phyloP scores from a whole-genome alignment of 2,888 invertebrate species.

The Mechanitis messenoides region DNA sequence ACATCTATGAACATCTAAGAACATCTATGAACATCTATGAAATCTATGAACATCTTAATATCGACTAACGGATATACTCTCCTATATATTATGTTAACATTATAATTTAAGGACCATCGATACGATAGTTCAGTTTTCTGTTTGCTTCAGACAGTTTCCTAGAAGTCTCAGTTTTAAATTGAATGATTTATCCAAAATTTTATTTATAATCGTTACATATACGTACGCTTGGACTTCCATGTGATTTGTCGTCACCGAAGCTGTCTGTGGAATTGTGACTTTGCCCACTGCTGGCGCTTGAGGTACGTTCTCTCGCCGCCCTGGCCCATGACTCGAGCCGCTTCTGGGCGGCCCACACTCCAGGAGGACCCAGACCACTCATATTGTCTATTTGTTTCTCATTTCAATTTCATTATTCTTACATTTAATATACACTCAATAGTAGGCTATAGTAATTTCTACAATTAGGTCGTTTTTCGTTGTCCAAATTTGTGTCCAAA shows the following conservation, averaged over 20 bases:
- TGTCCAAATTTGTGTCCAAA: conserved; percentile 19
- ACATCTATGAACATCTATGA: too few species aligned
- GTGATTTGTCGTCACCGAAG: conserved; percentile 70
- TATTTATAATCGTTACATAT: neutral
- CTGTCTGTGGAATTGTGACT: conserved; percentile 75
- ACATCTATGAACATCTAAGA: too few species aligned
- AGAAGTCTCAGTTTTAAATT: neutral
- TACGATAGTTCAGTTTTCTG: too few species aligned
- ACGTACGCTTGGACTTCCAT: conserved; percentile 66
- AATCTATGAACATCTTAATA: too few species aligned
- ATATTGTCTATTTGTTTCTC: conserved; percentile 47
- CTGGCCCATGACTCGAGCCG: conserved; percentile 86
- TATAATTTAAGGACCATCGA: too few species aligned
- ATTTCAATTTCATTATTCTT: conserved; percentile 34
- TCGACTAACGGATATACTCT: too few species aligned
- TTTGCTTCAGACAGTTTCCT: too few species aligned
- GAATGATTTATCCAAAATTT: neutral
- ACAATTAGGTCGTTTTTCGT: conserved; percentile 27
- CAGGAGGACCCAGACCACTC: conserved; percentile 84
- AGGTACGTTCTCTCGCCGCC: conserved; percentile 82
- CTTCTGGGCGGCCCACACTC: conserved; percentile 87
- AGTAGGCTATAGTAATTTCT: conserved; percentile 5
- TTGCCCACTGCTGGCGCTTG: conserved; percentile 74
- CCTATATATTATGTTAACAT: too few species aligned
- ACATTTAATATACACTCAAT: neutral